Base-by-base conservation (phyloP, 2,888 invertebrate species). In the Parascotia fuliginaria region DNA sequence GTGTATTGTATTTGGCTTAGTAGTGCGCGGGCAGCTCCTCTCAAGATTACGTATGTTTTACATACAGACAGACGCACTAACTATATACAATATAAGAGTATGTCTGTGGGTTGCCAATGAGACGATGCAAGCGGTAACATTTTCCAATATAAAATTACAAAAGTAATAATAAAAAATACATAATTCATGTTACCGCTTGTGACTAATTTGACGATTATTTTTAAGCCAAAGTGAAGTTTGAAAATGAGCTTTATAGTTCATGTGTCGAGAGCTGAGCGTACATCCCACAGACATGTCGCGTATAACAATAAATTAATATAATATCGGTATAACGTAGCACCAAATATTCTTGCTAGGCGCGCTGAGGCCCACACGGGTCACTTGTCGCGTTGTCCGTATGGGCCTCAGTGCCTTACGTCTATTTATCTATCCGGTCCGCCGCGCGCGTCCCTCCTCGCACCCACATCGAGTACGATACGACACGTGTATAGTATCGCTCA, bases 321-420 rank as follows among this genome's bases (percentile, higher is more conserved):
- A 60, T 64, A 60, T 66, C 58, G 49, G 69, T 69, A 69, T 65
- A 65, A 60, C 41, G 65, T 77, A 77, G 75, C 77, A 75, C 75
- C 77, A 77, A 60, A 61, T 61, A 66, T 65, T 66, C 57, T 47
- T 41, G 43, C 46, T 42, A 54, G 16, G 12, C 1, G 56, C 55
- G 59, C 50, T 48, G 54, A 54, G 42, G 44, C 46, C 15, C 52
- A 58, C 58, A 49, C 42, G n/a, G n/a, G n/a, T n/a, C n/a, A n/a
- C n/a, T n/a, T n/a, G n/a, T n/a, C n/a, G n/a, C n/a, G n/a, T n/a
- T n/a, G n/a, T n/a, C n/a, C n/a, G n/a, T n/a, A n/a, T n/a, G n/a
- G n/a, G n/a, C n/a, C n/a, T n/a, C n/a, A n/a, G n/a, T n/a, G n/a
- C n/a, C n/a, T n/a, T n/a, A n/a, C 14, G 24, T 44, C 40, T 47